Evolutionary conservation across 2,888 invertebrate genomes (phyloP), one percentile per base, ranked within the genome.

Genomic region (Melinopterus prodromus): DNA sequence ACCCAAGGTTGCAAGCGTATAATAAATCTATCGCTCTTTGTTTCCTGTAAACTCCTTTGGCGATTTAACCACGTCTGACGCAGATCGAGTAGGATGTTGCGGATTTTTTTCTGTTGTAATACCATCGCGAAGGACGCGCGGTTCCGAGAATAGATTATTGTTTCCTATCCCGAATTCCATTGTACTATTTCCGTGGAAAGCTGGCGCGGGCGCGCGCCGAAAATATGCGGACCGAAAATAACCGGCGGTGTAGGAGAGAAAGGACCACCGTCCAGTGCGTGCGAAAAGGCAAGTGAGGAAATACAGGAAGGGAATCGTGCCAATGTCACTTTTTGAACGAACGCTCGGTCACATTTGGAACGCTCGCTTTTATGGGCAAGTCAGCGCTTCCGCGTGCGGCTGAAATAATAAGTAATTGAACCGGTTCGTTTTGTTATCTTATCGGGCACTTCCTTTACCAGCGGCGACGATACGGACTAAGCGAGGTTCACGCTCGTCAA

Each of bases 291-390:
- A 78, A 78, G 75, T 77, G 81, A 84, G 36, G 35, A 74, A 74
- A 15, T 35, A 87, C 86, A 87, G 87, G 87, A 87, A 87, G 87
- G 86, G 86, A 86, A 86, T 85, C 53, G 84, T 86, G 87, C 87
- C 88, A 87, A 87, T 88, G 88, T 85, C 87, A 86, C 16, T 38
- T 16, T 69, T 26, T 69, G 53, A 76, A 76, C 36, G 69, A 7
- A 16, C 38, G 69, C 16, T 72, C n/a, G n/a, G 88, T 85, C 87
- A 86, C 16, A n/a, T 16, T 69, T 26, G 77, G 53, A 76, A 76
- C 36, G 69, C 16, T 72, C 38, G 69, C 16, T 72, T 26, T n/a
- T 36, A 72, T n/a, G 72, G 35, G 5, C 53, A 12, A 53, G 9
- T 53, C 53, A 14, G 79, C 77, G 78, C 80, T 82, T 82, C 81